phyloP scores from a whole-genome alignment of 2,113 vertebrate genomes.

The Boulengeromyrus knoepffleri region DNA sequence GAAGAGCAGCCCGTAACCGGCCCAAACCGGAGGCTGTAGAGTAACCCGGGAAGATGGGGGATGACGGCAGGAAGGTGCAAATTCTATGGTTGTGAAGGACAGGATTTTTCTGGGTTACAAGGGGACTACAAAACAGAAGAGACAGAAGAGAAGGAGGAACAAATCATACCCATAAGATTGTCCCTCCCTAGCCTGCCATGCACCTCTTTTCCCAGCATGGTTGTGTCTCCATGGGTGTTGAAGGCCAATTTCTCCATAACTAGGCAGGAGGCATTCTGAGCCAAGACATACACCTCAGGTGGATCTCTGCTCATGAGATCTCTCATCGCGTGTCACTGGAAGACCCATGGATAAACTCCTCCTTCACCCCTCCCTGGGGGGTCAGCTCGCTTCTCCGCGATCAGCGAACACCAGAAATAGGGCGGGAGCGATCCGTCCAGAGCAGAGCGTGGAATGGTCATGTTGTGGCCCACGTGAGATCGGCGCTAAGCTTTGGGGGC shows the following conservation, averaged over 20 bases:
- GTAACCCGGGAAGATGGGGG: background rate
- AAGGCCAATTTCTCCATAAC: background rate
- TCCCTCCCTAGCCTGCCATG: background rate
- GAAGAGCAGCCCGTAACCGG: background rate
- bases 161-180: background rate
- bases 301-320: background rate
- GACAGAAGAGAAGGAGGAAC: background rate
- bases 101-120: background rate
- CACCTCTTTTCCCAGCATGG: background rate
- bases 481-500: background rate
- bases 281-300: background rate
- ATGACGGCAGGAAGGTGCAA: background rate
- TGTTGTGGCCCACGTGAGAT: constrained; percentile 19
- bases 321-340: background rate
- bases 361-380: background rate
- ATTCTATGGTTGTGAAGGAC: background rate
- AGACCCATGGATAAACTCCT: background rate
- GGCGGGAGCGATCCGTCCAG: background rate
- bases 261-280: background rate
- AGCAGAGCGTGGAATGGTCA: constrained; percentile 30
- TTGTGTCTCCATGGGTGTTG: background rate
- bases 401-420: constrained; percentile 18
- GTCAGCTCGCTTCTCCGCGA: constrained; percentile 1
- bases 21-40: background rate
- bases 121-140: background rate